Conservation (phyloP, 2,888 invertebrate species). For the Trilocha varians region DNA sequence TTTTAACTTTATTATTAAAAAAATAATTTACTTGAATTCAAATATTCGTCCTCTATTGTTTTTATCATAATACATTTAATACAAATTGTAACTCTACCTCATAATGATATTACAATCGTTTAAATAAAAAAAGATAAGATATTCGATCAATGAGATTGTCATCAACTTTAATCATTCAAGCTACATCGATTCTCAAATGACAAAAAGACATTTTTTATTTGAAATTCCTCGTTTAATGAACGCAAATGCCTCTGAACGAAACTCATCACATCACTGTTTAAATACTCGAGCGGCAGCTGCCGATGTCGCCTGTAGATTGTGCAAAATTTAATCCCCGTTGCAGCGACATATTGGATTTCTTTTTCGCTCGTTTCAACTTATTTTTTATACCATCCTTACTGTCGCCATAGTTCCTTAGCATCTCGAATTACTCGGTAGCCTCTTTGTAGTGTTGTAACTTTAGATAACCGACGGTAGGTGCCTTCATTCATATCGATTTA, state of each 20-base stretch:
- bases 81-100: too few species aligned
- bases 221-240: conserved; percentile 4
- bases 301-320: conserved; percentile 56
- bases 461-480: conserved; percentile 40
- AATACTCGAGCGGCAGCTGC: conserved; percentile 62
- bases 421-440: conserved; percentile 67
- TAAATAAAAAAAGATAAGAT: too few species aligned
- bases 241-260: conserved; percentile 31
- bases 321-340: conserved; percentile 66
- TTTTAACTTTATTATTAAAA: too few species aligned
- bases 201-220: neutral
- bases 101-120: too few species aligned
- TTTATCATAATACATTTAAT: too few species aligned
- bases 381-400: conserved; percentile 58
- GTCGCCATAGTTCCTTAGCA: conserved; percentile 60
- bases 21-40: too few species aligned
- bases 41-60: too few species aligned
- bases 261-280: conserved; percentile 45
- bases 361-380: conserved; percentile 57
- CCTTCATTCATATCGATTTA: conserved; percentile 47
- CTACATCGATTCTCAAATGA: neutral
- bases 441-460: conserved; percentile 54
- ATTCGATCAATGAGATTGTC: too few species aligned
- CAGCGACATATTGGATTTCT: conserved; percentile 65
- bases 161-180: too few species aligned